Evolutionary conservation across 2,113 vertebrate species (phyloP).

Genomic region (Anguilla rostrata): DNA sequence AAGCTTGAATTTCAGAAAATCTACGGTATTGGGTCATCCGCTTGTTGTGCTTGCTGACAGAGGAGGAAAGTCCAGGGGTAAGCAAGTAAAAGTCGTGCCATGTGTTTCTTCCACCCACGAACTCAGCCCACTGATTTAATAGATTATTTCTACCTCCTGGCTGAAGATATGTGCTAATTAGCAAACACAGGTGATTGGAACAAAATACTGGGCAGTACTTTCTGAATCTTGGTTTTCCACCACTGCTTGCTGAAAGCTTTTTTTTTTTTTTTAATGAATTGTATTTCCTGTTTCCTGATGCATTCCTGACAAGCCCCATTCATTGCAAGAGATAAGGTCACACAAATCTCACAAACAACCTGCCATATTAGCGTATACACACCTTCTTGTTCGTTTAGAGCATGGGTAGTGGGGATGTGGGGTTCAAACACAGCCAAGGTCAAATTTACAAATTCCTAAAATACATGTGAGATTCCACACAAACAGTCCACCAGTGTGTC

Average conservation of each 20-base stretch:
- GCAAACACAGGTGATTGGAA: too few relatives aligned
- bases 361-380: neutral
- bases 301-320: neutral
- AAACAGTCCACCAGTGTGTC: neutral
- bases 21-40: neutral
- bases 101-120: too few relatives aligned
- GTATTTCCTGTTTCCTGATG: too few relatives aligned
- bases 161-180: too few relatives aligned
- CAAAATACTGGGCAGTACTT: too few relatives aligned
- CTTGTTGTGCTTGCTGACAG: neutral
- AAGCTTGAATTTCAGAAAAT: neutral
- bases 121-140: too few relatives aligned
- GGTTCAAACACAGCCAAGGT: slow-evolving; percentile 42
- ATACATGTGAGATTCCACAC: slow-evolving; percentile 17
- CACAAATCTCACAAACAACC: slow-evolving; percentile 20
- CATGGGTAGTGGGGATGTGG: slow-evolving; percentile 49
- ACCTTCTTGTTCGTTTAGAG: slow-evolving; percentile 42
- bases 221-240: too few relatives aligned
- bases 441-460: slow-evolving; percentile 26
- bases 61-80: too few relatives aligned
- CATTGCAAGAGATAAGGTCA: neutral
- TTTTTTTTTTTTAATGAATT: too few relatives aligned
- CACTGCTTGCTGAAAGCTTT: too few relatives aligned
- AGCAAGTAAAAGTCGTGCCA: too few relatives aligned
- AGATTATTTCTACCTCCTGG: too few relatives aligned